Conservation (phyloP, 2,797 vertebrate genomes). For the Pantherophis alleghaniensis region DNA sequence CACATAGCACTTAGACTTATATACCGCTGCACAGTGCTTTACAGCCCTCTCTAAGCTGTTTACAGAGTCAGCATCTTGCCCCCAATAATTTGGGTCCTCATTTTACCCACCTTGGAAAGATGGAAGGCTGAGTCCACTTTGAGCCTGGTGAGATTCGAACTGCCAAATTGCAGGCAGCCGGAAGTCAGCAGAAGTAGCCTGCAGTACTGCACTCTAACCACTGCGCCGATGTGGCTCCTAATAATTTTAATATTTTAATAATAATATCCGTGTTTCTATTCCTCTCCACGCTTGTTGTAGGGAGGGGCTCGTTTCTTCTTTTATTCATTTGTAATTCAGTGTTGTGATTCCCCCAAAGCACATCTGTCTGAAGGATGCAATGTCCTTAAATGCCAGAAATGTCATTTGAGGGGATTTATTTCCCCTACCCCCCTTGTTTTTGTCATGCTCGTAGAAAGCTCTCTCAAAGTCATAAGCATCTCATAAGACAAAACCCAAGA, state of each 20-base stretch:
- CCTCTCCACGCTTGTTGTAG: background rate
- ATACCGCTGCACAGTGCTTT: too few relatives aligned
- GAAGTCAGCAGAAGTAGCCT: too few relatives aligned
- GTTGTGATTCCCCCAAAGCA: constrained; percentile 63
- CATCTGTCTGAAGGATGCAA: constrained; percentile 55
- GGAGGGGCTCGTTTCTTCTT: background rate
- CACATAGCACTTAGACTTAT: too few relatives aligned
- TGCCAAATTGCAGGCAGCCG: too few relatives aligned
- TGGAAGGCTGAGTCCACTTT: too few relatives aligned
- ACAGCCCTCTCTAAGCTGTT: too few relatives aligned
- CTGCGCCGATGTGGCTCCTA: too few relatives aligned
- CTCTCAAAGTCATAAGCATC: constrained; percentile 51
- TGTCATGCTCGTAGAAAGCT: constrained; percentile 59
- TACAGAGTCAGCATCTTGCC: too few relatives aligned
- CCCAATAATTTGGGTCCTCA: too few relatives aligned
- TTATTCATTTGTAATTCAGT: constrained; percentile 37
- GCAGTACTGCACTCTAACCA: too few relatives aligned
- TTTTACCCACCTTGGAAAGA: too few relatives aligned
- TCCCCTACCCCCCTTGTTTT: background rate
- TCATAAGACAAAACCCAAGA: constrained; percentile 25
- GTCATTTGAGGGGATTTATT: constrained; percentile 5
- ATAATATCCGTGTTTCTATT: background rate
- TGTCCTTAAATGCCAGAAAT: constrained; percentile 26
- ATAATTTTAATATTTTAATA: background rate
- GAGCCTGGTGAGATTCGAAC: too few relatives aligned